These are phyloP conservation scores for Danio tinwini DNA, from an alignment of 2,797 vertebrate genomes.

Conservation along the genomic window DNA sequence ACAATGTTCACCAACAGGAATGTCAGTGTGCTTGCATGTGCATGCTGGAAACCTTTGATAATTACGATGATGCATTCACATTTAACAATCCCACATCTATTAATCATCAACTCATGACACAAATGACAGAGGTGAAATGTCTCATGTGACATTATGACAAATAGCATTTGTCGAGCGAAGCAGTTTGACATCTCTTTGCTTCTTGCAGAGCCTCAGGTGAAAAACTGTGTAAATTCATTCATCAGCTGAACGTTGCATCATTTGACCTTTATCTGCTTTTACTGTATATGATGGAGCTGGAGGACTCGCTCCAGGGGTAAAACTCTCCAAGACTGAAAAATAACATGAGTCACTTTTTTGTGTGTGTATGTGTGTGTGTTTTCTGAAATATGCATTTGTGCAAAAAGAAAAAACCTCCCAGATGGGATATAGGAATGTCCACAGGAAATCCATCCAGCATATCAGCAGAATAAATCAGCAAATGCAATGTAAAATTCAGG, in stretches of 20 bases:
- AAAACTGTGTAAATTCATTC: neutral
- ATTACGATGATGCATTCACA: neutral
- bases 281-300: neutral
- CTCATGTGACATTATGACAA: neutral
- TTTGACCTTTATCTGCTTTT: constrained; percentile 9
- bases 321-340: constrained; percentile 1
- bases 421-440: neutral
- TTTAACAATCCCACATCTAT: neutral
- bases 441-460: neutral
- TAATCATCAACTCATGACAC: neutral
- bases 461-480: neutral
- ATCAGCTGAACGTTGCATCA: constrained; percentile 2
- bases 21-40: neutral
- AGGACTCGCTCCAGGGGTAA: neutral
- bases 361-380: neutral
- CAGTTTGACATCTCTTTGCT: neutral
- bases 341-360: neutral
- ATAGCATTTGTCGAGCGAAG: constrained; percentile 9
- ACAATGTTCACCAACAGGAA: neutral
- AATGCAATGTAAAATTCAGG: neutral
- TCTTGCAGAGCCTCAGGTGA: neutral
- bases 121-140: neutral
- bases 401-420: neutral
- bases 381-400: neutral
- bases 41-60: neutral